Base-by-base conservation (phyloP, 2,888 invertebrate species). In the Pheosia tremula region DNA sequence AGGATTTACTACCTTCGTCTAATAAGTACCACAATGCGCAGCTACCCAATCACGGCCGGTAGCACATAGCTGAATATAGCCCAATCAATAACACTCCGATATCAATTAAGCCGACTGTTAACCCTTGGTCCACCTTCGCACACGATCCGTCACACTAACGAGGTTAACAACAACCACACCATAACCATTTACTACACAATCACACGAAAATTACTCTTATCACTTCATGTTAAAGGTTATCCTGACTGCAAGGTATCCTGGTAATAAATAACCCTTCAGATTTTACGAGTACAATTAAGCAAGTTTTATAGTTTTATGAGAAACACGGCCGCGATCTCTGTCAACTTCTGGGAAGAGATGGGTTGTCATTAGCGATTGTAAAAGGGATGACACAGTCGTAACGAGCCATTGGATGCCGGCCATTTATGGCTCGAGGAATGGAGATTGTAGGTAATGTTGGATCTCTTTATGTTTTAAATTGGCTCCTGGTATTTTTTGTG, bases 361-460 rank as follows among this genome's bases (percentile, higher is more conserved):
- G 71, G 80, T 80, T 89, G 89, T 90, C 89, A 92, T 92, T 92
- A 92, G 78, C 75, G 90, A 83, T 81, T 84, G 88, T 92, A 92
- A 92, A 90, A 64, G 67, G 75, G 87, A 88, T 83, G 91, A 88
- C 91, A 91, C 89, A 84, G 84, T 82, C 80, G 84, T 89, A 91
- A 91, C 89, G 82, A 91, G 89, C 69, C 71, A 75, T 79, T 79
- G 86, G 88, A 89, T 88, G 86, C 87, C 82, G 72, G 72, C 36
- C 61, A 61, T 90, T 90, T 88, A 89, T 82, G 77, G 69, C 67
- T 60, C 63, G 66, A 59, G 66, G 65, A 64, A 60, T 70, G 63
- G 62, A 64, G 71, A 72, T 72, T 69, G 69, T 67, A 69, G 64
- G 52, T 61, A 55, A 73, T 64, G 61, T 68, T 63, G 63, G 66